Base-by-base conservation (phyloP, 1,140 invertebrate species). In the Calephelis nemesis region DNA sequence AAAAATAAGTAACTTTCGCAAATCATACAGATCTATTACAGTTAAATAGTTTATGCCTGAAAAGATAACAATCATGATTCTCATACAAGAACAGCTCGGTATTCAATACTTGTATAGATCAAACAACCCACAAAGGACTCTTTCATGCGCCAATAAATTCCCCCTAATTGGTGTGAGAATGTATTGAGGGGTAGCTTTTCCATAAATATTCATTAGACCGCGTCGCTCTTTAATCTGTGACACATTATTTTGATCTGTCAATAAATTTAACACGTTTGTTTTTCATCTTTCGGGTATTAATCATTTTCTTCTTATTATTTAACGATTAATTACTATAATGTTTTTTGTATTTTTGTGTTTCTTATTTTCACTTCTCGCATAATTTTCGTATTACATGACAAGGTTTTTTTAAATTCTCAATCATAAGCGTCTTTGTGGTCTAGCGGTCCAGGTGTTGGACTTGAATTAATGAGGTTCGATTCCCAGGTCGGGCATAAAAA, bases 41-140 rank as follows among this genome's bases (percentile, higher is more conserved):
- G 6, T 8, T 45, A 45, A 45, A 9, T 45, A 9, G 42, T 45
- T 45, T 45, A 45, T 45, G 42, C 1, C 42, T 58, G 11, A 58
- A 58, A 58, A 12, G 30, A 30, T 58, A 58, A 58, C 19, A 19
- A 60, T 40, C 12, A 60, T 60, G 30, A n/a, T 60, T 12, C 54
- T 40, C 30, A 40, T 60, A 60, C 12, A 30, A 4, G 6, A 60
- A 60, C 54, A 60, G 39, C 2, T 60, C 30, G 6, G 30, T 39
- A 60, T n/a, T 60, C 54, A 60, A 60, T 60, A 60, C 54, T 60
- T 40, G 54, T 60, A 60, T 40, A 40, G 5, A 60, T 60, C 54
- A 60, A 60, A 60, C 30, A 60, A 40, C 54, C 54, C 54, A 60
- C 54, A 60, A 60, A 60, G 54, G 54, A 60, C 54, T 58, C 52